A percentile compares a stretch with the other conserved stretches of the same genome.
phyloP scores from a whole-genome alignment of 2,113 vertebrate genomes.

The Tetraodon nigroviridis region DNA sequence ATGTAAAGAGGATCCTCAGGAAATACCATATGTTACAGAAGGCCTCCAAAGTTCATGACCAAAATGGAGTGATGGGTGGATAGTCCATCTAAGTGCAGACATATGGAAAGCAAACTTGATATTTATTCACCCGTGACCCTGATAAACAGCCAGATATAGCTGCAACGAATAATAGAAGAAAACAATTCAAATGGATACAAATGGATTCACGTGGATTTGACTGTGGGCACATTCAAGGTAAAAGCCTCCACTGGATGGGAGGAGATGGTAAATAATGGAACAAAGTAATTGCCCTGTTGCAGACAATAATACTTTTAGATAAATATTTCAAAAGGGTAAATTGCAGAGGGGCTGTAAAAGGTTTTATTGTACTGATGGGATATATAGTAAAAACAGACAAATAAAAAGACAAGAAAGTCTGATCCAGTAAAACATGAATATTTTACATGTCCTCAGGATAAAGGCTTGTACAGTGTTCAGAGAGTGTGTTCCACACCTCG shows the following conservation, averaged over 20 bases:
- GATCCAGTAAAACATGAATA: conserved; percentile 68
- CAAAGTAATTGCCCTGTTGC: conserved; percentile 70
- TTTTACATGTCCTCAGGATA: conserved; percentile 69
- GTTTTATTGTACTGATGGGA: conserved; percentile 70
- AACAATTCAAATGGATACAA: conserved; percentile 63
- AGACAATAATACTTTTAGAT: conserved; percentile 75
- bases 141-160: conserved; percentile 44
- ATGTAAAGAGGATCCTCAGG: neutral
- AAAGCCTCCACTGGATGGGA: conserved; percentile 58
- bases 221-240: conserved; percentile 51
- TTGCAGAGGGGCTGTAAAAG: conserved; percentile 68
- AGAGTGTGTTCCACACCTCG: conserved; percentile 33
- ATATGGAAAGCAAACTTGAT: conserved; percentile 23
- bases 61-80: conserved; percentile 1
- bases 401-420: conserved; percentile 57
- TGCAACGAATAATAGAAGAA: conserved; percentile 42
- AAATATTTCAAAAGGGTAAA: conserved; percentile 76
- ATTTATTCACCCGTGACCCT: conserved; percentile 39
- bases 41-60: conserved; percentile 20
- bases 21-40: conserved; percentile 8
- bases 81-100: conserved; percentile 18
- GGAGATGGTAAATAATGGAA: conserved; percentile 75
- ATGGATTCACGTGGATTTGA: conserved; percentile 53
- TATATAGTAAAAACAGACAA: conserved; percentile 64
- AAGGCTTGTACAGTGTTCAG: conserved; percentile 50